Percentiles rank a stretch among this genome's conserved stretches.
Evolutionary conservation across 2,888 invertebrate species (phyloP).

Genomic region (Temnothorax ravouxi): DNA sequence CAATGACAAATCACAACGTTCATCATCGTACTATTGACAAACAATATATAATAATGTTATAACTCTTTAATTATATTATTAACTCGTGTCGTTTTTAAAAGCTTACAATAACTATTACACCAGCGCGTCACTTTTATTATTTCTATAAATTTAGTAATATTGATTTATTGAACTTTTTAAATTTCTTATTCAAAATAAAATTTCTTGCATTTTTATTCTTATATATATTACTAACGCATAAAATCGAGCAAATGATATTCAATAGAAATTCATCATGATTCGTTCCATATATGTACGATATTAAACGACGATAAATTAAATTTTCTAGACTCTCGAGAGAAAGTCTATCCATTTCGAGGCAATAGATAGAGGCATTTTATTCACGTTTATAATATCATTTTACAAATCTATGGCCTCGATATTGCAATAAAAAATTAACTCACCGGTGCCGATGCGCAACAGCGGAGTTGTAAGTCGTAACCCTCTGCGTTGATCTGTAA

Average conservation of each 20-base stretch:
- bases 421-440: no score
- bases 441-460: no score
- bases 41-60: neutral
- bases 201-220: neutral
- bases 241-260: slow-evolving; percentile 23
- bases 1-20: slow-evolving; percentile 25
- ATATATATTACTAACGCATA: neutral
- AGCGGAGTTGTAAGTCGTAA: no score
- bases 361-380: no score
- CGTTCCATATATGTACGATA: slow-evolving; percentile 12
- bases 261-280: slow-evolving; percentile 14
- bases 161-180: neutral
- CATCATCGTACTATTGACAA: slow-evolving; percentile 44
- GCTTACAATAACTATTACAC: neutral
- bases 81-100: slow-evolving; percentile 27
- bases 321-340: neutral
- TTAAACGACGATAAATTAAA: slow-evolving; percentile 15
- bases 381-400: no score
- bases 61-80: slow-evolving; percentile 40
- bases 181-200: slow-evolving; percentile 1
- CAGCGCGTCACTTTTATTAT: neutral
- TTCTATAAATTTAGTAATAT: neutral
- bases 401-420: no score
- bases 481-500: no score
- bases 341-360: no score